Evolutionary conservation across 2,888 invertebrate genomes (phyloP).

Genomic region (Toxonevra muliebris): DNA sequence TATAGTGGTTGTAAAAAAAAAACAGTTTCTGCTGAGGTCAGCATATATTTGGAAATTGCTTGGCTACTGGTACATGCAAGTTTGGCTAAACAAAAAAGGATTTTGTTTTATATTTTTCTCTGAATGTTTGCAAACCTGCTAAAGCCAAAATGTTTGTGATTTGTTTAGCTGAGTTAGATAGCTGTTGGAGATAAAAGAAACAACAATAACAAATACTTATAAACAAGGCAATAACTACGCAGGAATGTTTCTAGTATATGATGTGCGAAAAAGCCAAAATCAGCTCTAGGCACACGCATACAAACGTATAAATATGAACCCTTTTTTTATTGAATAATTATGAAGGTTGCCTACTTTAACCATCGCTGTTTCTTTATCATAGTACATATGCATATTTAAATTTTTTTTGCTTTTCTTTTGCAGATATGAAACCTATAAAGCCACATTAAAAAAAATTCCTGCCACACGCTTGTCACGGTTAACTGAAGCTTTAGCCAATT

Average conservation of each 20-base stretch:
- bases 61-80: too few relatives aligned
- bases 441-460: conserved; percentile 88
- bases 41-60: too few relatives aligned
- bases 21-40: too few relatives aligned
- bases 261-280: too few relatives aligned
- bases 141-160: too few relatives aligned
- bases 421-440: conserved; percentile 79
- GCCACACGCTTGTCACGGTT: conserved; percentile 84
- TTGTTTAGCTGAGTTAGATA: too few relatives aligned
- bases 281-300: neutral
- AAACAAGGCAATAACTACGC: too few relatives aligned
- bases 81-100: too few relatives aligned
- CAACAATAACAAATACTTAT: neutral
- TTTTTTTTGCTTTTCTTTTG: conserved; percentile 33
- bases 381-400: too few relatives aligned
- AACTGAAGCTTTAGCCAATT: conserved; percentile 87
- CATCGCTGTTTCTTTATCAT: neutral
- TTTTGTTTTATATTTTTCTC: too few relatives aligned
- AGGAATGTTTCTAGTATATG: too few relatives aligned
- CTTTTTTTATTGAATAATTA: neutral
- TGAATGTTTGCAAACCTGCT: neutral
- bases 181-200: neutral
- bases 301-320: neutral
- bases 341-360: neutral
- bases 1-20: too few relatives aligned